Evolutionary conservation across 2,797 vertebrate species (phyloP).

Genomic region (Melanotaenia trifasciata): DNA sequence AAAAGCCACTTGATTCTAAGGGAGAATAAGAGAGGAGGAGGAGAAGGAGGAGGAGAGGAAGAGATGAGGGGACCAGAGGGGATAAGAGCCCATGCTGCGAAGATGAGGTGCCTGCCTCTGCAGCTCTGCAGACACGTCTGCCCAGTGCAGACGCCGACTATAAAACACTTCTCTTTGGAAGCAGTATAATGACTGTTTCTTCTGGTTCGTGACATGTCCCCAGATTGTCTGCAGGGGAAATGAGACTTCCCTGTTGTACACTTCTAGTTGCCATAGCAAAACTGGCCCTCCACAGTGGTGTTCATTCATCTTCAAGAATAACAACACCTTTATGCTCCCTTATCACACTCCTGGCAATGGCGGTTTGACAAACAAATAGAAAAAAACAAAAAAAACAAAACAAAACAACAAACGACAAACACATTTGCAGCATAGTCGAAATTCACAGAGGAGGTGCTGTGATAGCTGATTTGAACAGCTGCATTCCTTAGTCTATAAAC

Average conservation of each 20-base stretch:
- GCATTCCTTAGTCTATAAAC: slow-evolving; percentile 10
- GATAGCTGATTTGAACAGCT: not conserved
- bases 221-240: slow-evolving; percentile 32
- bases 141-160: slow-evolving; percentile 27
- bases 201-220: slow-evolving; percentile 35
- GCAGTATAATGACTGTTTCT: slow-evolving; percentile 33
- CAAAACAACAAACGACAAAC: slow-evolving; percentile 8
- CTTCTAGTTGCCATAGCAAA: slow-evolving; percentile 64
- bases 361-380: slow-evolving; percentile 36
- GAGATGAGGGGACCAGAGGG: slow-evolving; percentile 52
- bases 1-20: slow-evolving; percentile 78
- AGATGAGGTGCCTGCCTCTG: slow-evolving; percentile 55
- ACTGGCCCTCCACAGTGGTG: not conserved
- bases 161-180: slow-evolving; percentile 39
- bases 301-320: slow-evolving; percentile 45
- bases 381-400: slow-evolving; percentile 29
- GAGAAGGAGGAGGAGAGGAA: slow-evolving; percentile 48
- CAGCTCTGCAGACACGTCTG: slow-evolving; percentile 56
- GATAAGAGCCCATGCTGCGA: slow-evolving; percentile 54
- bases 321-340: slow-evolving; percentile 17
- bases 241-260: slow-evolving; percentile 33
- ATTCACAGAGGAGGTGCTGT: slow-evolving; percentile 9
- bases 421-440: slow-evolving; percentile 1
- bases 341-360: slow-evolving; percentile 34
- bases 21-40: slow-evolving; percentile 44